Evolutionary conservation across 2,797 vertebrate genomes (phyloP), one percentile per base, ranked within the genome.

Genomic region (Sylvilagus floridanus): DNA sequence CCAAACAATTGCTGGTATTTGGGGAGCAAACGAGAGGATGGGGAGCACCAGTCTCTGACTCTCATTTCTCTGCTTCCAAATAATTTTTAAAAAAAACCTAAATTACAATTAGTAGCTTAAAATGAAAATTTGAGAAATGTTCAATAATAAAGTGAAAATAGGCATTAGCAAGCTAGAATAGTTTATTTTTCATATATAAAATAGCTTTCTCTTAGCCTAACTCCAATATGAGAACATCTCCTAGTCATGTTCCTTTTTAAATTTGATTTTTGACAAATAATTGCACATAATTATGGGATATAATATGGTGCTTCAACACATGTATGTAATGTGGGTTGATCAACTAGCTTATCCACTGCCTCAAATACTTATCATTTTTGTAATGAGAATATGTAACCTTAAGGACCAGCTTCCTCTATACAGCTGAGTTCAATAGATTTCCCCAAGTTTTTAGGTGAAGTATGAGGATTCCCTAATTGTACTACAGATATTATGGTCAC

Each of bases 61-160:
- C 69, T 54, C 42, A 42, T 9, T 21, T 57, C 54, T 57, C 3
- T 57, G 54, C 54, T 19, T 69, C 54, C 19, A 16, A 57, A 57
- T 57, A 19, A 57, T 0, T 57, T 57, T 21, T 63, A 13, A 37
- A 37, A 82, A 84, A 91, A 78, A 82, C 37, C 65, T 66, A 57
- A 14, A 73, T 84, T 66, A n/a, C 9, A 94, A 66, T 50, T 71
- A 88, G 10, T 54, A 52, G 12, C 85, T 96, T 66, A 62, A 90
- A 93, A 84, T 13, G 32, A 83, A 22, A 76, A 4, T 35, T 72
- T 78, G 84, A 52, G 30, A 73, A 93, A 76, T n/a, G 10, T 28
- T 79, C 69, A 60, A 77, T 28, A 28, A 82, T 21, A 79, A 95
- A 76, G 75, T 81, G 84, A 47, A 54, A 81, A 52, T 69, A 79